Conservation (phyloP, 1,140 invertebrate genomes). For the Lasioglossum albipes region DNA sequence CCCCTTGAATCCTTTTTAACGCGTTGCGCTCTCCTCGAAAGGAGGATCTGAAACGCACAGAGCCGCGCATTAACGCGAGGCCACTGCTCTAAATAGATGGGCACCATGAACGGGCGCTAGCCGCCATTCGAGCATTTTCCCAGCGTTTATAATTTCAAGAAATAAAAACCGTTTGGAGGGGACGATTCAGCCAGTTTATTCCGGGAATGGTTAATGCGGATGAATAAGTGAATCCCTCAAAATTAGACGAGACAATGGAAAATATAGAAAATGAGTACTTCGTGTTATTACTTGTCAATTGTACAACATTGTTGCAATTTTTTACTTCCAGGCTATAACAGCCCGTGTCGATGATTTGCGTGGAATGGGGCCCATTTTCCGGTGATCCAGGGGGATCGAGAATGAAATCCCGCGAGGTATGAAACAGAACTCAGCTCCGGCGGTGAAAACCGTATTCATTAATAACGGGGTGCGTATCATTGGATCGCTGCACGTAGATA, state of each 20-base stretch:
- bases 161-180: slow-evolving; percentile 2
- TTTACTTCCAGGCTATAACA: too few relatives aligned
- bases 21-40: neutral
- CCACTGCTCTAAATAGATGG: neutral
- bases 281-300: too few relatives aligned
- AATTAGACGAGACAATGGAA: too few relatives aligned
- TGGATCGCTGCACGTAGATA: slow-evolving; percentile 57
- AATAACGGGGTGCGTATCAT: slow-evolving; percentile 63
- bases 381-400: neutral
- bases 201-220: slow-evolving; percentile 16
- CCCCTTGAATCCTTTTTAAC: neutral
- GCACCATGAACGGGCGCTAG: neutral
- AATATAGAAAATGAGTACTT: too few relatives aligned
- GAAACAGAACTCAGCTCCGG: slow-evolving; percentile 52
- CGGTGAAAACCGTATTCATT: slow-evolving; percentile 62
- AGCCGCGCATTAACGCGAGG: neutral
- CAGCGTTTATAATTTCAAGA: slow-evolving; percentile 19
- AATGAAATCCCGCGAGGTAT: slow-evolving; percentile 29
- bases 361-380: neutral
- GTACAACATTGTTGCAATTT: too few relatives aligned
- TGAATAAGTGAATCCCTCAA: neutral
- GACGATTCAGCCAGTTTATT: neutral
- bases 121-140: slow-evolving; percentile 23
- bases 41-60: neutral
- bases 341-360: slow-evolving; percentile 48